Base-by-base conservation (phyloP, 2,113 vertebrate genomes). In the Bettongia penicillata region DNA sequence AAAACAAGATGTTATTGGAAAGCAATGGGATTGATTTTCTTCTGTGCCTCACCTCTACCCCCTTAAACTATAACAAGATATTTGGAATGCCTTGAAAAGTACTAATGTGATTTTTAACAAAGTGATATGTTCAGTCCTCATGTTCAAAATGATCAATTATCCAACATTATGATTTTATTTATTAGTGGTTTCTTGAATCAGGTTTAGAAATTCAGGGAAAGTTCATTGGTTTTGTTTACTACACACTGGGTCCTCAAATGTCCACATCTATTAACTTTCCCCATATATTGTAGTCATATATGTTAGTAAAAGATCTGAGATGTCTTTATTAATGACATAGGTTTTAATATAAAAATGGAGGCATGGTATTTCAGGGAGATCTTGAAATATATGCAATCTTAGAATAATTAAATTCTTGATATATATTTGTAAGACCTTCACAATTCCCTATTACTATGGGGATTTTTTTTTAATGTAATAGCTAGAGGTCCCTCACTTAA, bases 321-420 rank as follows among this genome's bases (percentile, higher is more conserved):
- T 50, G 24, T 55, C 50, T 43, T 37, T 55, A 23, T 37, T 89
- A 12, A 37, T 26, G 68, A 43, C n/a, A 84, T 84, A 43, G 19
- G 6, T 8, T 84, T 84, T 53, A 49, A 7, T 52, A 2, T 10
- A 6, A 51, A 19, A 84, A 26, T 25, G 43, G 49, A 16, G 26
- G 51, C 94, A 24, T 47, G 53, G 25, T 51, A 31, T 92, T 93
- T 94, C 51, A 50, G 49, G 53, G 25, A 91, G 53, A 84, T 91
- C 9, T 93, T 49, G 90, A 90, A 90, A 14, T 50, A 10, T 19
- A 19, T 91, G 2, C 23, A 61, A 31, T 93, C 57, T 93, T 91
- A 90, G 51, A n/a, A 96, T 94, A 92, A 92, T 94, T 91, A 61
- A 90, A 25, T 95, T 96, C 68, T 43, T 50, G 28, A 23, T 53